These are phyloP conservation scores for Psittacula derbiana DNA, from an alignment of 2,797 vertebrate genomes.

Conservation along the genomic window DNA sequence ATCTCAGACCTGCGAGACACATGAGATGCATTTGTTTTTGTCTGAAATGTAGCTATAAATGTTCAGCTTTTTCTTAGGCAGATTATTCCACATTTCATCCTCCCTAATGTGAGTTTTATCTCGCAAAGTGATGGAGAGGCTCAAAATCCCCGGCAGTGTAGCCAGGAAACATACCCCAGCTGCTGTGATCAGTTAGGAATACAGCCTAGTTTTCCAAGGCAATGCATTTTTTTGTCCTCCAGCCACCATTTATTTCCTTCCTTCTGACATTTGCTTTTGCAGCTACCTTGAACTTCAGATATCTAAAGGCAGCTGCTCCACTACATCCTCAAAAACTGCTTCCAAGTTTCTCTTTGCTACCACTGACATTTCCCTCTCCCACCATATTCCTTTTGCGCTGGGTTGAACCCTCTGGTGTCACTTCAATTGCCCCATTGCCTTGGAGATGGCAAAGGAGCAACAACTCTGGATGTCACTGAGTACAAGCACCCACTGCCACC, in stretches of 20 bases:
- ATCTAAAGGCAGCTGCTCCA: background rate
- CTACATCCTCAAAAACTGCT: background rate
- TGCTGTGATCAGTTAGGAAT: background rate
- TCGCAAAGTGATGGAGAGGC: background rate
- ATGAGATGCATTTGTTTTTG: background rate
- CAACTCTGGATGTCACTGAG: background rate
- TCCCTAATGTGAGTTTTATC: background rate
- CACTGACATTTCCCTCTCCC: background rate
- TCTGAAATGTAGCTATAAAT: conserved; percentile 10
- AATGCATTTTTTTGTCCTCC: background rate
- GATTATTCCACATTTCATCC: background rate
- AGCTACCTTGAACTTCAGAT: background rate
- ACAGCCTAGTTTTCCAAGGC: background rate
- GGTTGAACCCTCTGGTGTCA: background rate
- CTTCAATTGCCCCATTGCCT: background rate
- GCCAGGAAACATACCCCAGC: conserved; percentile 13
- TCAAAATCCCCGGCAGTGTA: background rate
- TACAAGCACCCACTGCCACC: background rate
- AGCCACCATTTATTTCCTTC: background rate
- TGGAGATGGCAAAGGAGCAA: background rate
- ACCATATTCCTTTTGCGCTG: background rate
- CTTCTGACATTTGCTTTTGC: background rate
- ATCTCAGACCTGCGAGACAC: conserved; percentile 18
- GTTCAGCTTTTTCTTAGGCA: background rate
- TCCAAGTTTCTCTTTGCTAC: background rate